A percentile compares a stretch with the other conserved stretches of the same genome.
These are phyloP conservation scores for Bambusicola thoracicus DNA, from an alignment of 2,113 vertebrate species.

Conservation along the genomic window DNA sequence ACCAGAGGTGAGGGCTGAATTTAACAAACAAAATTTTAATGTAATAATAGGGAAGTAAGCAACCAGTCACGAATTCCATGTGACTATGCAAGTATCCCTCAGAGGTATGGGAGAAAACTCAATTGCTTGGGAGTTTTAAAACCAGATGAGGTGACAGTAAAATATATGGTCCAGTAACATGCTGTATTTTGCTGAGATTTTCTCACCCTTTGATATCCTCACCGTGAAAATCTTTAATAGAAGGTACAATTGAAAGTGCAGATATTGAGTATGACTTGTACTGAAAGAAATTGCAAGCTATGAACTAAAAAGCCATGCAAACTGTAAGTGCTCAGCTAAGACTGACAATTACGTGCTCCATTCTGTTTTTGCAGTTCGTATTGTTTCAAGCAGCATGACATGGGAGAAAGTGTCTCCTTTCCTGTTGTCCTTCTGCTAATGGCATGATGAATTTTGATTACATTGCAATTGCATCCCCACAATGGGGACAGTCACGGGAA, in stretches of 20 bases:
- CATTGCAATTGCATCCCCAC: neutral
- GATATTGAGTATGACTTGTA: conserved; percentile 2
- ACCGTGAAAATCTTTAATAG: neutral
- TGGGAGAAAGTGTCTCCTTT: conserved; percentile 61
- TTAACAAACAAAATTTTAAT: neutral
- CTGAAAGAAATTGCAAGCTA: conserved; percentile 33
- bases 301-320: neutral
- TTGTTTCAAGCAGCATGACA: conserved; percentile 44
- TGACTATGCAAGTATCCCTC: neutral
- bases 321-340: conserved; percentile 7
- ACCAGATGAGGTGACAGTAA: neutral
- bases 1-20: neutral
- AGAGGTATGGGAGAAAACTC: neutral
- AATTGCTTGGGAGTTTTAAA: neutral
- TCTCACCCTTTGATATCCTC: neutral
- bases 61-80: neutral
- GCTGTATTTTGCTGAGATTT: neutral
- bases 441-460: conserved; percentile 52
- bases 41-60: neutral
- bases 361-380: neutral
- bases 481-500: conserved; percentile 9
- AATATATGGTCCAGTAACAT: neutral
- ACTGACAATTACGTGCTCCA: neutral
- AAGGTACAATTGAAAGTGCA: conserved; percentile 25
- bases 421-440: conserved; percentile 59